Evolutionary conservation across 2,113 vertebrate species (phyloP).

Genomic region (Cinclus cinclus): DNA sequence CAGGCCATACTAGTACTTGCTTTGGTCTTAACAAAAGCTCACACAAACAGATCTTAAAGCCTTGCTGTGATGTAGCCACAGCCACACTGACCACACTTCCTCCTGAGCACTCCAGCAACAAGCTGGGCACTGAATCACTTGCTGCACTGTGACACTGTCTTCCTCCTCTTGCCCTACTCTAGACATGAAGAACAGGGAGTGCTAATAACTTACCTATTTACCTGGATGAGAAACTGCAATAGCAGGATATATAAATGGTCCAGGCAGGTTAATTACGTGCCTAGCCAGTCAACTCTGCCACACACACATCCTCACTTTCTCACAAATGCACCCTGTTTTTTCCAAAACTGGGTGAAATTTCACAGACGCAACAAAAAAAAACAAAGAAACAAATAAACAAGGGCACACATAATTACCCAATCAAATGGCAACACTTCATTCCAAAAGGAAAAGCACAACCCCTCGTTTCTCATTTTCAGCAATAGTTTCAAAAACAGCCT

Average conservation of each 20-base stretch:
- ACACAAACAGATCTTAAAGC: neutral
- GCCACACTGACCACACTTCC: rapidly evolving
- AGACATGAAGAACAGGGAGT: neutral
- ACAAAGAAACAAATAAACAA: neutral
- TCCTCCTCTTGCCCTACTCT: neutral
- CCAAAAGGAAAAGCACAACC: neutral
- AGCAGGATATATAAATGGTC: neutral
- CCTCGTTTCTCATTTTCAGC: neutral
- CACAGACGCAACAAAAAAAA: neutral
- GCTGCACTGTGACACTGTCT: too few relatives aligned
- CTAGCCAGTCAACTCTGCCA: neutral
- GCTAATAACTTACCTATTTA: neutral
- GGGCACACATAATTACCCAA: neutral
- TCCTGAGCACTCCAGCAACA: neutral
- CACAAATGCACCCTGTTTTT: neutral
- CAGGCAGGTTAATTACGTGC: rapidly evolving
- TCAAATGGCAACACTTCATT: neutral
- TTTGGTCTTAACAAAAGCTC: neutral
- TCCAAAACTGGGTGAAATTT: neutral
- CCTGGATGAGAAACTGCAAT: neutral
- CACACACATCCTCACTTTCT: neutral
- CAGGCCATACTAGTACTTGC: neutral
- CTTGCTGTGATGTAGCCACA: neutral
- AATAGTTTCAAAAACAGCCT: neutral
- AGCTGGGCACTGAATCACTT: neutral